These are phyloP conservation scores for Turritopsis rubra DNA, from an alignment of 30 jellyfish, hydroid and myxozoan species.

Conservation along the genomic window DNA sequence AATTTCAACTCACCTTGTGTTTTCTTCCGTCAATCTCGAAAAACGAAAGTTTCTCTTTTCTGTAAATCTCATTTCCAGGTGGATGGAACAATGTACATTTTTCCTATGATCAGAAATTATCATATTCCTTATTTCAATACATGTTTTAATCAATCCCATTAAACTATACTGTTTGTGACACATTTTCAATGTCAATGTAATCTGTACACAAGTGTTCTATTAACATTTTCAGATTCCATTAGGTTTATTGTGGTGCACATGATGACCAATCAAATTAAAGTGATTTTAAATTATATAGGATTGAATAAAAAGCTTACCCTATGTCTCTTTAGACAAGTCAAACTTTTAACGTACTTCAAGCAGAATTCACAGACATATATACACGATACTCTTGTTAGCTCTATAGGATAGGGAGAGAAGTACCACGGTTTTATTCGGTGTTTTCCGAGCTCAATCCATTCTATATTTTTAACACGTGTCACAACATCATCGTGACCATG, in stretches of 20 bases:
- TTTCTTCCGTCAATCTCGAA: conserved; percentile 98
- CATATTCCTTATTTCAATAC: no score
- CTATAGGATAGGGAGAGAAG: conserved; percentile 97
- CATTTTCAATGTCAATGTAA: no score
- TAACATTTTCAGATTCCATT: no score
- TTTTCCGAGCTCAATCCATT: conserved; percentile 85
- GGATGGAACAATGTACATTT: conserved; percentile 95
- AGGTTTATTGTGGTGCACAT: no score
- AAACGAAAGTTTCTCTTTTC: conserved; percentile 91
- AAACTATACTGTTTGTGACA: no score
- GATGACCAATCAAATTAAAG: no score
- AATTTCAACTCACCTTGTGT: conserved; percentile 61
- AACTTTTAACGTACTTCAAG: conserved; percentile 80
- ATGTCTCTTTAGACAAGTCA: conserved; percentile 76
- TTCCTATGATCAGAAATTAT: conserved; percentile 37
- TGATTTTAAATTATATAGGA: no score
- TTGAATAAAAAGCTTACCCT: conserved; percentile 72
- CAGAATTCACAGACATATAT: conserved; percentile 97
- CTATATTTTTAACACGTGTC: conserved; percentile 93
- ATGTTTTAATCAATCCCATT: no score
- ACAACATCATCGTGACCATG: conserved; percentile 89
- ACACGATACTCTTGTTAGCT: conserved; percentile 61
- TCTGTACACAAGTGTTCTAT: no score
- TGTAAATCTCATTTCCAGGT: conserved; percentile 98
- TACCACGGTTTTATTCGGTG: conserved; percentile 99